A percentile compares a stretch with the other conserved stretches of the same genome.
phyloP scores from a whole-genome alignment of 2,113 vertebrate genomes.

The Archocentrus centrarchus region DNA sequence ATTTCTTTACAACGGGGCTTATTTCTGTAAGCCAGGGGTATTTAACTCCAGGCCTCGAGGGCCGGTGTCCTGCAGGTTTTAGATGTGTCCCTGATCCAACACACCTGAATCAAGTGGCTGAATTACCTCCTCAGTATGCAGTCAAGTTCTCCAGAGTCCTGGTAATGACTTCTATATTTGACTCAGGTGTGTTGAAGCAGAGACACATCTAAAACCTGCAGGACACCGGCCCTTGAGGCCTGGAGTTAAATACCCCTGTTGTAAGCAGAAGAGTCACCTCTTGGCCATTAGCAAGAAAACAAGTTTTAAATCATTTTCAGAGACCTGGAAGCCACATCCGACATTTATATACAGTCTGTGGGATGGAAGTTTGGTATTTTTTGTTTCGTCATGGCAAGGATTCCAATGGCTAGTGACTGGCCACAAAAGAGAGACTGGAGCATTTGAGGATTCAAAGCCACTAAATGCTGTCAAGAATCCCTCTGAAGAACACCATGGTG shows the following conservation, averaged over 20 bases:
- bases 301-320: not conserved
- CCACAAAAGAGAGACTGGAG: not conserved
- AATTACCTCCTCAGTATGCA: too few species aligned
- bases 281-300: not conserved
- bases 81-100: too few species aligned
- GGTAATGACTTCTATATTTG: too few species aligned
- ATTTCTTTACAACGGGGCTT: not conserved
- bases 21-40: not conserved
- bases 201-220: too few species aligned
- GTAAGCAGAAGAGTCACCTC: not conserved
- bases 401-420: not conserved
- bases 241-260: too few species aligned
- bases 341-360: not conserved
- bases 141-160: too few species aligned
- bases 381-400: not conserved
- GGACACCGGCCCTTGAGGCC: too few species aligned
- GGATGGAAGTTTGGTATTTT: not conserved
- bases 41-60: too few species aligned
- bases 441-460: conserved; percentile 4
- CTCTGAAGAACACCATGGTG: not conserved
- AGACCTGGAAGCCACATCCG: not conserved
- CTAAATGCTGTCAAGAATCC: not conserved
- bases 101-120: too few species aligned
- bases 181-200: too few species aligned
- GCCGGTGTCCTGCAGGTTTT: too few species aligned